phyloP scores from a whole-genome alignment of 2,797 vertebrate genomes.

The Ctenosaura bakeri region DNA sequence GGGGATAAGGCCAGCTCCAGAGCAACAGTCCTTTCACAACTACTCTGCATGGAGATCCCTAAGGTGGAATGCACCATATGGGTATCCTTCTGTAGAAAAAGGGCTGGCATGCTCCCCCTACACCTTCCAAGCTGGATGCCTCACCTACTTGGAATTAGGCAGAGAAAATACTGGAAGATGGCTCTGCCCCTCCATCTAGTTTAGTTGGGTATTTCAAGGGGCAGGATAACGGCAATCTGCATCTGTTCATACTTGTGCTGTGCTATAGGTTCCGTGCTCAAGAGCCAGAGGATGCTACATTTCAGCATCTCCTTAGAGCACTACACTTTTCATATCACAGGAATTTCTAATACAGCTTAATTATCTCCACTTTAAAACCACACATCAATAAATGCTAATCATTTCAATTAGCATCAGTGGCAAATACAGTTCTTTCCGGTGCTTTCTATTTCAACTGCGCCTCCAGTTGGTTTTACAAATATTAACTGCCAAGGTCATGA shows the following conservation, averaged over 20 bases:
- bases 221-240: neutral
- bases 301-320: neutral
- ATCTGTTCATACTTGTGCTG: neutral
- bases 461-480: neutral
- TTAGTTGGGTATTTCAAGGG: neutral
- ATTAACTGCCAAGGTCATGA: neutral
- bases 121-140: neutral
- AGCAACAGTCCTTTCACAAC: neutral
- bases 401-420: constrained; percentile 16
- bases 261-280: neutral
- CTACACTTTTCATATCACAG: neutral
- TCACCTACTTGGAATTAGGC: neutral
- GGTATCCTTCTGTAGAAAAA: neutral
- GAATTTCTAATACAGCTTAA: constrained; percentile 8
- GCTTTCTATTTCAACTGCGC: constrained; percentile 15
- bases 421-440: neutral
- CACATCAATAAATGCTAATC: constrained; percentile 23
- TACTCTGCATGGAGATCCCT: neutral
- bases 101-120: neutral
- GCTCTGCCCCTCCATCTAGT: neutral
- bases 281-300: neutral
- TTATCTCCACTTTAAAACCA: constrained; percentile 8
- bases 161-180: neutral
- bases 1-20: neutral
- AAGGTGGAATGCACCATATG: neutral